Evolutionary conservation across 1,140 invertebrate genomes (phyloP), one percentile per base, ranked within the genome.

Genomic region (Pseudomyrmex pallidus): DNA sequence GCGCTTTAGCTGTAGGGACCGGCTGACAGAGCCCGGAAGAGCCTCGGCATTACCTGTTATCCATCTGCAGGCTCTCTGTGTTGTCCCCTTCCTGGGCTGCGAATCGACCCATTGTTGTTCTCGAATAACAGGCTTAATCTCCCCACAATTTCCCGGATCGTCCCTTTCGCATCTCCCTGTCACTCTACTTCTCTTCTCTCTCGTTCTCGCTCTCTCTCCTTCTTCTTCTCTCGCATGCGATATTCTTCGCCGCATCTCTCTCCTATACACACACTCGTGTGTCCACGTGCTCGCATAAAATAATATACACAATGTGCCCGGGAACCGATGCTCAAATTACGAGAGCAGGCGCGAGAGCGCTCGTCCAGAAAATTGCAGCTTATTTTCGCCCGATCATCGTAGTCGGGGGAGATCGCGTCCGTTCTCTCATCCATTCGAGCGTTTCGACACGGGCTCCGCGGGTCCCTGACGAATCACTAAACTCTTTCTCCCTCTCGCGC

Each of bases 321-420:
- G 44, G 70, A 52, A 73, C 57, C 78, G 70, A 82, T 63, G 67
- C 85, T 82, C 73, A 89, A 91, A 91, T 91, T 91, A 90, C 90
- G 83, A 88, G 88, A 85, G 88, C 90, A 82, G 64, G 92, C 92
- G 84, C 87, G 85, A 87, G 90, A 74, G 89, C 90, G 74, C 70
- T 92, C 92, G 85, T 89, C 90, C 88, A 91, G 92, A 93, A 93
- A 94, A 94, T 94, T 92, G 90, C 90, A 90, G 91, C 91, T 92
- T 93, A 93, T 93, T 93, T 87, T 87, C 76, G 86, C 66, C 76
- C 80, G 72, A 88, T 87, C 86, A 74, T 82, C 67, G 72, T 57
- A 54, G 59, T 57, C 78, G 59, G 67, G 62, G 54, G 17, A 72
- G 57, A 73, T 52, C 52, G 52, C 20, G 76, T 70, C 64, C 50